Percentiles rank a stretch among this genome's conserved stretches.
Conservation (phyloP, 2,888 invertebrate genomes). For the Coecobrya sp. region DNA sequence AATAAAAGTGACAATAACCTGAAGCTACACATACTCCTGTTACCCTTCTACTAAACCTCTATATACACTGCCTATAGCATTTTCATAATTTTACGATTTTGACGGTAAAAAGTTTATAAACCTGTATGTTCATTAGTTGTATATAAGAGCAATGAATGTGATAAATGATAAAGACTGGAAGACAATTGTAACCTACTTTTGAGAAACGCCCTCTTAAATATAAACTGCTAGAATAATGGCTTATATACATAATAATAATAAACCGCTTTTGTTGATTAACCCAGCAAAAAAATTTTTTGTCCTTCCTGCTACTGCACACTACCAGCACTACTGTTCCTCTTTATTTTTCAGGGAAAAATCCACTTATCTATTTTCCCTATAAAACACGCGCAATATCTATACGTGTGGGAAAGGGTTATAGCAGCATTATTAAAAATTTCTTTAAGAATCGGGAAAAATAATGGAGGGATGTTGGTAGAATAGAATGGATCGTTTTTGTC, state of each 20-base stretch:
- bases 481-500: neutral
- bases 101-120: neutral
- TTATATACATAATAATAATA: neutral
- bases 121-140: neutral
- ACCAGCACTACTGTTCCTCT: neutral
- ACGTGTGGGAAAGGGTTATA: neutral
- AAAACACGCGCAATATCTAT: neutral
- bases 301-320: neutral
- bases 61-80: neutral
- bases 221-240: neutral
- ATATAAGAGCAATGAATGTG: neutral
- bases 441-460: neutral
- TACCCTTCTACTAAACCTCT: neutral
- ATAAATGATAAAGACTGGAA: neutral
- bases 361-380: neutral
- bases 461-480: neutral
- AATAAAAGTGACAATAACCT: conserved; percentile 17
- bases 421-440: neutral
- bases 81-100: neutral
- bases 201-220: neutral
- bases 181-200: conserved; percentile 22
- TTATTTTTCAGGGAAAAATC: neutral
- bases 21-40: neutral
- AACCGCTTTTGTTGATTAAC: conserved; percentile 5
- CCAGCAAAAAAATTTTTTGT: conserved; percentile 8